A percentile compares a stretch with the other conserved stretches of the same genome.
phyloP scores from a whole-genome alignment of 2,113 vertebrate genomes.

The Albula glossodonta region DNA sequence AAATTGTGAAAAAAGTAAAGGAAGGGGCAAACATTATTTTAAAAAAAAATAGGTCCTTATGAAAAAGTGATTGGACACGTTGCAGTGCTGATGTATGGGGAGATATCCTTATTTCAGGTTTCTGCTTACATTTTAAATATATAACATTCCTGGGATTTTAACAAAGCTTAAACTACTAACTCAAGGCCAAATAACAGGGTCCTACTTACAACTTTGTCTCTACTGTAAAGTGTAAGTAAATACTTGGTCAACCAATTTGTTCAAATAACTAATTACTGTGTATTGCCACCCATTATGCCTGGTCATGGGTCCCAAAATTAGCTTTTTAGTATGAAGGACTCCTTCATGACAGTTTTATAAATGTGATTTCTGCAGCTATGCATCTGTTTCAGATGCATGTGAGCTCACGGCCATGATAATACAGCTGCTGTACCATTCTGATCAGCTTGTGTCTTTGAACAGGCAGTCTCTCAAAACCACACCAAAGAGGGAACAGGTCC shows the following conservation, averaged over 20 bases:
- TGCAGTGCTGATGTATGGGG: neutral
- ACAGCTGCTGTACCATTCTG: neutral
- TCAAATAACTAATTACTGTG: no score
- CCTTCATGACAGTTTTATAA: neutral
- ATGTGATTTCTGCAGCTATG: neutral
- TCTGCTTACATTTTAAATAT: neutral
- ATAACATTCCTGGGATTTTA: neutral
- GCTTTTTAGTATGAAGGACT: neutral
- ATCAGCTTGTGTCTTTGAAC: conserved; percentile 26
- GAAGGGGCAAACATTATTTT: neutral
- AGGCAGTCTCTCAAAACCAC: conserved; percentile 77
- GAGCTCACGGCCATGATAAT: neutral
- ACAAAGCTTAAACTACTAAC: no score
- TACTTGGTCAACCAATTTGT: no score
- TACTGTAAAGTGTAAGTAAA: no score
- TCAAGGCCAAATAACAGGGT: no score
- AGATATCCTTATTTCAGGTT: neutral
- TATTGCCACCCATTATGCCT: no score
- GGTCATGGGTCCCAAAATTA: no score
- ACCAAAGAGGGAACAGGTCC: conserved; percentile 53
- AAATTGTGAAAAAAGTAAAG: neutral
- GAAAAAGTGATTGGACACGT: neutral
- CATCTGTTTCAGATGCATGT: neutral
- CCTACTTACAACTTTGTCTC: no score
- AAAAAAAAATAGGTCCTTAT: neutral